Conservation (phyloP, 2,113 vertebrate genomes). For the Cygnus buccinator region DNA sequence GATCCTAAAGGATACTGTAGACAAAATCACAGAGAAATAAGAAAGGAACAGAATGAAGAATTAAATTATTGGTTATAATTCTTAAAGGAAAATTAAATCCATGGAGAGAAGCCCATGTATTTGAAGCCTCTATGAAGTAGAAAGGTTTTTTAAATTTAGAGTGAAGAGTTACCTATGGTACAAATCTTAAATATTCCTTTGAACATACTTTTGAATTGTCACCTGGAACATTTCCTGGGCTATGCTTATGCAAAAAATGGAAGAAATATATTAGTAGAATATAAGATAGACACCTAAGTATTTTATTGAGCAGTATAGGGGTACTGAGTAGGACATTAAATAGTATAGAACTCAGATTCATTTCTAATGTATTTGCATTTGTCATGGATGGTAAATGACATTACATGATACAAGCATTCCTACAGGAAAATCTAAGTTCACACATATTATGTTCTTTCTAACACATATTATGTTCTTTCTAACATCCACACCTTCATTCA, state of each 20-base stretch:
- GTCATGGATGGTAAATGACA: not conserved
- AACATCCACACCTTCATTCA: not conserved
- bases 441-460: not conserved
- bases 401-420: not conserved
- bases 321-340: not conserved
- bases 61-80: not conserved
- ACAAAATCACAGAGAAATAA: not conserved
- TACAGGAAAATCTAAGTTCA: not conserved
- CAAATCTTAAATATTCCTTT: slow-evolving; percentile 11
- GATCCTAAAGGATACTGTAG: not conserved
- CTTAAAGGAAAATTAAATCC: not conserved
- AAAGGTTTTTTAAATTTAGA: not conserved
- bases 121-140: not conserved
- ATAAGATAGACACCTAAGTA: not conserved
- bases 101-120: not conserved
- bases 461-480: not conserved
- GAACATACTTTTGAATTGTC: not conserved
- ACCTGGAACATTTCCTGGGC: not conserved
- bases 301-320: not conserved
- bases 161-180: not conserved
- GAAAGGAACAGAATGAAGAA: not conserved
- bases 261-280: not conserved
- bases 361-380: not conserved
- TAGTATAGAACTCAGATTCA: not conserved
- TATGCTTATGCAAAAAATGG: not conserved